phyloP scores from a whole-genome alignment of 2,113 vertebrate genomes.

The Poicephalus gulielmi region DNA sequence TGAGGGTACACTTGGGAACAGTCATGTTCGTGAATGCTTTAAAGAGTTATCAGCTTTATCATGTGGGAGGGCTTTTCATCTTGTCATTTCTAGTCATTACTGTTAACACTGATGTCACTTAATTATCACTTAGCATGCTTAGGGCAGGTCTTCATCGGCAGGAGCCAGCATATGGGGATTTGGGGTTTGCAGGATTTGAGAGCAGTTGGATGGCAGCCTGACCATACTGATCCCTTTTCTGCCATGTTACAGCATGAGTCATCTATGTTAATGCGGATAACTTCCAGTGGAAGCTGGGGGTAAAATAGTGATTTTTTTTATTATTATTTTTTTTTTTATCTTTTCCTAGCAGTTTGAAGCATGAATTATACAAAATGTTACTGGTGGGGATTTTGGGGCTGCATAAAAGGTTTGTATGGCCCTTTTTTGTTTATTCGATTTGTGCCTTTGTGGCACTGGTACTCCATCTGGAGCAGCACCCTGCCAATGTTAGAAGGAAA shows the following conservation, averaged over 20 bases:
- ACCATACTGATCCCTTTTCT: neutral
- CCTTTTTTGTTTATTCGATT: neutral
- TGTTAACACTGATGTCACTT: slow-evolving; percentile 35
- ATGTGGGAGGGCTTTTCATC: slow-evolving; percentile 12
- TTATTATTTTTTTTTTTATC: neutral
- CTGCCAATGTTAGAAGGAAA: neutral
- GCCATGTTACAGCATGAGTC: neutral
- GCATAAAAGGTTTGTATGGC: neutral
- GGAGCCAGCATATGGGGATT: neutral
- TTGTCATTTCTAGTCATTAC: slow-evolving; percentile 36
- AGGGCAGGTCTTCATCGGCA: slow-evolving; percentile 16
- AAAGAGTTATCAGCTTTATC: slow-evolving; percentile 28
- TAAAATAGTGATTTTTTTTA: neutral
- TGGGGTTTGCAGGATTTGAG: neutral
- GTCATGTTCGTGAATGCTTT: slow-evolving; percentile 1
- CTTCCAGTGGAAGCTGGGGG: neutral
- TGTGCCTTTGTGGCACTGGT: neutral
- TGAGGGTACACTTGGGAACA: slow-evolving; percentile 37
- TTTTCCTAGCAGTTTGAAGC: neutral
- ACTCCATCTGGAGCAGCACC: neutral
- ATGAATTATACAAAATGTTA: neutral
- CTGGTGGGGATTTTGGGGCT: neutral
- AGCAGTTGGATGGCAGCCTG: neutral
- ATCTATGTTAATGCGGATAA: neutral
- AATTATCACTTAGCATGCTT: slow-evolving; percentile 34